Base-by-base conservation (phyloP, 2,888 invertebrate species). In the Dioctria rufipes region DNA sequence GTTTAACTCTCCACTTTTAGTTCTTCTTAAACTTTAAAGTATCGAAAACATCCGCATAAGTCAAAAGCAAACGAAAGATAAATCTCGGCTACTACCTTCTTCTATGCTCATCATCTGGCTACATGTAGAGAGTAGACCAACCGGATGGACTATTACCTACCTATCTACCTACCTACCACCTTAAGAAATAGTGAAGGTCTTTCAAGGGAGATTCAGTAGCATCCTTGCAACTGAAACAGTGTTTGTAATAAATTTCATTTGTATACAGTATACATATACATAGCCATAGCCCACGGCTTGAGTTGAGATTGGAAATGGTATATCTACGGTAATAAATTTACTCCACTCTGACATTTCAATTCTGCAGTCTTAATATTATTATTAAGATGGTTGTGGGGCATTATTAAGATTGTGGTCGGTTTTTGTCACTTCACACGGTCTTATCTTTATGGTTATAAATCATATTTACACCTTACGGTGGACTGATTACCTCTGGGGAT, bases 301-400 rank as follows among this genome's bases (percentile, higher is more conserved):
- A 40, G 61, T 13, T 61, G 61, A 61, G 40, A 25, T 25, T 25
- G 25, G 25, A 25, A 25, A 25, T 25, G 25, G 54, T 37, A 69
- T 51, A 73, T 60, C 73, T 73, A 58, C 9, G 25, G 73, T 42
- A 42, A 73, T 73, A 73, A 73, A 73, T 73, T 73, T 60, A n/a
- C 39, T 42, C 54, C 58, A 51, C 73, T 60, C 73, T 73, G 73
- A 73, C 73, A 73, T 73, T 73, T 73, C 73, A 73, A 73, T 73
- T 73, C 73, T 51, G 73, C 58, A 73, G 42, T 73, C 73, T 73
- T 73, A 73, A 73, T 73, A 73, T 58, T 73, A 73, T 73, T 73
- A 73, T 73, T 73, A 73, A 73, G 54, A 60, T 58, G 58, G 73
- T 60, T 25, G 25, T 25, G 42, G 58, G 42, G 42, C 42, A 73